A percentile compares a stretch with the other conserved stretches of the same genome.
phyloP scores from a whole-genome alignment of 2,888 invertebrate genomes.

The Tenthredo scrophulariae region DNA sequence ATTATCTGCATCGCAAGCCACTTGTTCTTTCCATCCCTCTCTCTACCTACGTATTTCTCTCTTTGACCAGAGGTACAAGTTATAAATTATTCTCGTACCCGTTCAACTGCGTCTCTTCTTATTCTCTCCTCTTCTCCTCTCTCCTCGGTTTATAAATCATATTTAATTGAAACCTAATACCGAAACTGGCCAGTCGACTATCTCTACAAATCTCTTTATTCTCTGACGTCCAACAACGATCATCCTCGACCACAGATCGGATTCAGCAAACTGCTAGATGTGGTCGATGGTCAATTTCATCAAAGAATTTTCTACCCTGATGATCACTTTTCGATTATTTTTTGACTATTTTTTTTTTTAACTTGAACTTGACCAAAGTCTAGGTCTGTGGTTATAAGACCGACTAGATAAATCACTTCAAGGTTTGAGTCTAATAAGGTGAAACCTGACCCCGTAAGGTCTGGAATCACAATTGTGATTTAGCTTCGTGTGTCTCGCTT shows the following conservation, averaged over 20 bases:
- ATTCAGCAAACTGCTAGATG: background rate
- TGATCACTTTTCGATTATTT: background rate
- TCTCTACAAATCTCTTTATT: conserved; percentile 66
- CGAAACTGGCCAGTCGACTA: conserved; percentile 59
- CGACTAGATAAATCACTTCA: conserved; percentile 28
- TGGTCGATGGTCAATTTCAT: background rate
- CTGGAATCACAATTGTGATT: conserved; percentile 15
- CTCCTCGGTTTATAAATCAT: conserved; percentile 68
- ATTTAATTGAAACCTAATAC: conserved; percentile 74
- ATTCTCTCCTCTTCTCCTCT: background rate
- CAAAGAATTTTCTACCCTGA: background rate
- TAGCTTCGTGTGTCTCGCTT: background rate
- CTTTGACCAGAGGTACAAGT: background rate
- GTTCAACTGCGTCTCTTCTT: conserved; percentile 29
- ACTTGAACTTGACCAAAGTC: background rate
- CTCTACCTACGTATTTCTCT: background rate
- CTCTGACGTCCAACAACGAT: conserved; percentile 21
- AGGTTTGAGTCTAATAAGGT: conserved; percentile 41
- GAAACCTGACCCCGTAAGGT: conserved; percentile 32
- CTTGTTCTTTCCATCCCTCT: background rate
- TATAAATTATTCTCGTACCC: conserved; percentile 54
- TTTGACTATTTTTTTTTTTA: no score
- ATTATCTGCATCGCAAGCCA: conserved; percentile 1
- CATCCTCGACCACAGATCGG: background rate
- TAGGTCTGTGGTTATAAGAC: background rate